Evolutionary conservation across 2,888 invertebrate genomes (phyloP), one percentile per base, ranked within the genome.

Genomic region (Acanthoscelides obtectus): DNA sequence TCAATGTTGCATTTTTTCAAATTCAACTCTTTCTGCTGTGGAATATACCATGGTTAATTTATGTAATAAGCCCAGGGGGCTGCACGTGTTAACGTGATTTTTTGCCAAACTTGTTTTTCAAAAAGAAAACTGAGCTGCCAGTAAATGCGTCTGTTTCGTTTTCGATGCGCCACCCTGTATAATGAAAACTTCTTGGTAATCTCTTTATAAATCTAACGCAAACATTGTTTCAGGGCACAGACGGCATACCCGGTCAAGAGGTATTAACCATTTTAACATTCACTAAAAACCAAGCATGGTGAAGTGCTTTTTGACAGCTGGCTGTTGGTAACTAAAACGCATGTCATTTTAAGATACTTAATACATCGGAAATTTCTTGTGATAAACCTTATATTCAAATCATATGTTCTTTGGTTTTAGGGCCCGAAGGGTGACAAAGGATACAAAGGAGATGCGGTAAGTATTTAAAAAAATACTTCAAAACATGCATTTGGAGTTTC

Each of bases 221-320:
- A 73, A 21, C 67, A 74, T 65, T 81, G 81, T 90, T 91, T 84
- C 90, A 96, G 96, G 96, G 96, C 82, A 96, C 96, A 75, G 96
- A 96, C 86, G 96, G 96, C 83, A 96, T 96, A 84, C 96, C 96
- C 81, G 96, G 96, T 83, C 91, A 92, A 88, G 94, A 95, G 93
- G 94, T 94, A 89, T 87, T 80, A 79, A 82, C 76, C 73, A 64
- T 69, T 69, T 77, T 72, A 69, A 68, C 63, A 68, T 22, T 66
- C 17, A 74, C 70, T 72, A 71, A 74, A n/a, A 68, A 27, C 20
- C 6, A 21, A 45, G 45, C 45, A 45, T 45, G 45, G 45, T 45
- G 45, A 45, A 12, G n/a, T n/a, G 20, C 66, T 66, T 20, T 17
- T 66, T 66, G 12, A 20, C 20, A 21, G 66, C 66, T 22, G 66